Percentiles rank a stretch among this genome's conserved stretches.
Evolutionary conservation across 1,140 invertebrate species (phyloP).

Genomic region (Magallana angulata): DNA sequence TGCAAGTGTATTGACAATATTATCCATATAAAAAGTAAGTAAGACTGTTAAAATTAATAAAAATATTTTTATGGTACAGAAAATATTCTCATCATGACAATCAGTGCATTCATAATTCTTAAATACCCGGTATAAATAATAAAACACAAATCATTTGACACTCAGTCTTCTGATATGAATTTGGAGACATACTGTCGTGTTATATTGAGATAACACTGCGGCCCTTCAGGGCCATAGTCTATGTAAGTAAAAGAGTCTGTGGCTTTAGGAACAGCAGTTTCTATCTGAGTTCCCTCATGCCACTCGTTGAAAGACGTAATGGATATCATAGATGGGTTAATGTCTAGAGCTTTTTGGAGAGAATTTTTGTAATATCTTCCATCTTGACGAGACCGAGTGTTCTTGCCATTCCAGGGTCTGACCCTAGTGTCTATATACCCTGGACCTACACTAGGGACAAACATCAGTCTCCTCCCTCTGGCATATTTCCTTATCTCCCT

Average conservation of each 20-base stretch:
- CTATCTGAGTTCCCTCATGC: constrained; percentile 83
- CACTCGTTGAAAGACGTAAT: constrained; percentile 83
- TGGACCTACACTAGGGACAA: constrained; percentile 81
- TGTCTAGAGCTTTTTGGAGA: constrained; percentile 76
- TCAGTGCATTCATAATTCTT: neutral
- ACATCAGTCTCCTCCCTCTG: constrained; percentile 75
- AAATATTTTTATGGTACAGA: too few relatives aligned
- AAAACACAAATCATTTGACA: neutral
- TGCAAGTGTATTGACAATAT: too few relatives aligned
- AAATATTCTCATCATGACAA: too few relatives aligned
- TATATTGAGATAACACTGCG: constrained; percentile 76
- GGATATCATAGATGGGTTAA: constrained; percentile 75
- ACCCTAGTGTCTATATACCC: constrained; percentile 81
- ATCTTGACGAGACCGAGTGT: constrained; percentile 75
- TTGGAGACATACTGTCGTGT: constrained; percentile 67
- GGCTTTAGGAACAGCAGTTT: constrained; percentile 77
- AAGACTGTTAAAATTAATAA: too few relatives aligned
- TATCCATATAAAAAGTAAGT: too few relatives aligned
- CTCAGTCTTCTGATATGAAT: constrained; percentile 43
- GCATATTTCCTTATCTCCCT: constrained; percentile 74
- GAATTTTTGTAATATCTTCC: constrained; percentile 79
- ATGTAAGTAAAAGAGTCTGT: constrained; percentile 68
- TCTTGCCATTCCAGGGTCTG: constrained; percentile 80
- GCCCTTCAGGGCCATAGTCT: constrained; percentile 72
- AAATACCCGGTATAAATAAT: neutral